Evolutionary conservation across 2,888 invertebrate genomes (phyloP).

Genomic region (Bursaphelenchus okinawaensis): DNA sequence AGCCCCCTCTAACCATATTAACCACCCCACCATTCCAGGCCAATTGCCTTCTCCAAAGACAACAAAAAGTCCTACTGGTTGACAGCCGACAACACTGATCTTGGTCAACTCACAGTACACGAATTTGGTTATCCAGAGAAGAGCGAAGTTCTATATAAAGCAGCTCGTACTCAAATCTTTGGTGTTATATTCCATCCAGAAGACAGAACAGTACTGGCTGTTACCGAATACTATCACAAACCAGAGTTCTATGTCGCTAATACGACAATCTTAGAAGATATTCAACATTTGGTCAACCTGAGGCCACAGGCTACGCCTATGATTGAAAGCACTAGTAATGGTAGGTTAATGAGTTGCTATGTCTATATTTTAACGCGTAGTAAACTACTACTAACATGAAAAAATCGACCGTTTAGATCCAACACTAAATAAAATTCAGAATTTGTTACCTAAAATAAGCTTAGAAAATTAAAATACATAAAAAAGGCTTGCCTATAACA

Average conservation of each 20-base stretch:
- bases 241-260: conserved; percentile 56
- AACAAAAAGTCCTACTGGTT: conserved; percentile 54
- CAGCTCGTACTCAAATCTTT: conserved; percentile 49
- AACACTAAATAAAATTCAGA: no score
- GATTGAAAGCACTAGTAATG: conserved; percentile 32
- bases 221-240: conserved; percentile 54
- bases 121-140: conserved; percentile 46
- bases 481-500: no score
- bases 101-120: conserved; percentile 48
- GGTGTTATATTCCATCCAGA: conserved; percentile 50
- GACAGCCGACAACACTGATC: conserved; percentile 48
- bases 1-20: conserved; percentile 49
- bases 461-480: no score
- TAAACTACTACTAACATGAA: no score
- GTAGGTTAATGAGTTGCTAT: conserved; percentile 5
- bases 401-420: no score
- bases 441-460: no score
- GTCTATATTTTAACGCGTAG: no score
- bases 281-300: conserved; percentile 48
- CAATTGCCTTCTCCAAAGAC: conserved; percentile 47
- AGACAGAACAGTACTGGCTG: conserved; percentile 50
- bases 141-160: conserved; percentile 48
- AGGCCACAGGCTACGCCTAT: conserved; percentile 43
- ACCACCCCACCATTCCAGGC: conserved; percentile 33
- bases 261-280: conserved; percentile 39